A percentile compares a stretch with the other conserved stretches of the same genome.
Conservation (phyloP, 2,888 invertebrate genomes). For the Sminthurides aquaticus region DNA sequence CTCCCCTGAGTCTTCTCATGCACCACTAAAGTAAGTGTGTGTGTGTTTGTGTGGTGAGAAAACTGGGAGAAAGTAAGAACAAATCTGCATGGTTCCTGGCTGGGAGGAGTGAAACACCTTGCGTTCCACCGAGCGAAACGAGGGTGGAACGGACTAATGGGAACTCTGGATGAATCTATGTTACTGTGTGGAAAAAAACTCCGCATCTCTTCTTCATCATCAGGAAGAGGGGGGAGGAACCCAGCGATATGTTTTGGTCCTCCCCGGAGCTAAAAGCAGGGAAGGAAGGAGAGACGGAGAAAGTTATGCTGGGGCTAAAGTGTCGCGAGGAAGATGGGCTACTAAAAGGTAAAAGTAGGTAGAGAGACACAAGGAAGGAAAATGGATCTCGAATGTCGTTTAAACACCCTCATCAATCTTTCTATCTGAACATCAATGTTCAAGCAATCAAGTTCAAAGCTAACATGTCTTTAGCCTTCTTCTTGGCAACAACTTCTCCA, state of each 20-base stretch:
- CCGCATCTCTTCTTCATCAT: too few species aligned
- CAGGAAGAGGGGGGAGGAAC: too few species aligned
- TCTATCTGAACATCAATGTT: slow-evolving; percentile 14
- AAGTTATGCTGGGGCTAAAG: too few species aligned
- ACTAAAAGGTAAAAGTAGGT: neutral
- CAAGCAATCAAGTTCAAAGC: neutral
- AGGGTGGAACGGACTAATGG: neutral
- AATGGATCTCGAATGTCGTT: neutral
- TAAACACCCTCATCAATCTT: slow-evolving; percentile 23
- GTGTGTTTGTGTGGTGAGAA: neutral
- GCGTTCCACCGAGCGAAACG: neutral
- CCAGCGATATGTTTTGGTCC: too few species aligned
- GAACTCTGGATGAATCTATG: neutral
- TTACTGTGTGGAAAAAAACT: neutral
- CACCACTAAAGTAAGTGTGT: neutral
- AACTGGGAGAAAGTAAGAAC: neutral
- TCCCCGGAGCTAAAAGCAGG: too few species aligned
- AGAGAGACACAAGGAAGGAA: neutral
- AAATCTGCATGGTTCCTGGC: too few species aligned
- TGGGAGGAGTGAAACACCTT: too few species aligned
- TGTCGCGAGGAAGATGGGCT: neutral
- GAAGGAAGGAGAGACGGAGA: too few species aligned
- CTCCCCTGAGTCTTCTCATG: neutral
- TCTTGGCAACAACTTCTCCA: neutral
- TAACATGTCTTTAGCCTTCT: neutral